phyloP scores from a whole-genome alignment of 1,140 invertebrate genomes.

The Chionoecetes opilio region DNA sequence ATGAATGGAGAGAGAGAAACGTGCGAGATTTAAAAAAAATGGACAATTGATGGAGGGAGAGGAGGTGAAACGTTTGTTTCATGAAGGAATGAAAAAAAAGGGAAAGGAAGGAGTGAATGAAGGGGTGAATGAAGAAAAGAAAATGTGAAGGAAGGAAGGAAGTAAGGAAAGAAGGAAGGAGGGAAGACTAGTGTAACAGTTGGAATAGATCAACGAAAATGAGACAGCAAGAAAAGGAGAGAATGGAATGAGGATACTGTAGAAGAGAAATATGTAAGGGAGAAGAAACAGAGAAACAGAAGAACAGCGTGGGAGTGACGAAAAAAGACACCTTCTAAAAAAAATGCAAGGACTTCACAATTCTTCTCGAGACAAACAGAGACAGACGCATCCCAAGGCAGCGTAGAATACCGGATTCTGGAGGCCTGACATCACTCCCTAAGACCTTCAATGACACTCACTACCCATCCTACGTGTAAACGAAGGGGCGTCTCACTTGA shows the following conservation, averaged over 20 bases:
- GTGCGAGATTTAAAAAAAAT: too few species aligned
- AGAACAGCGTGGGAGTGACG: background rate
- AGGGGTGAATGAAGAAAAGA: too few species aligned
- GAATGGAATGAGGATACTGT: background rate
- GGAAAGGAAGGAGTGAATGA: background rate
- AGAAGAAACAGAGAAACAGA: background rate
- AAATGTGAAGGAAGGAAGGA: background rate
- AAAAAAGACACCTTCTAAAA: constrained; percentile 4
- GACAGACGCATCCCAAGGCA: too few species aligned
- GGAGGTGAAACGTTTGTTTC: background rate
- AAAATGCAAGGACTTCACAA: background rate
- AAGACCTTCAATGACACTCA: too few species aligned
- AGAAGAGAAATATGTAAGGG: background rate
- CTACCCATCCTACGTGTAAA: too few species aligned
- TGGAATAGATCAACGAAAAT: background rate
- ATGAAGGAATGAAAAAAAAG: background rate
- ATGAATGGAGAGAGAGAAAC: background rate
- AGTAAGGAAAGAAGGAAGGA: too few species aligned
- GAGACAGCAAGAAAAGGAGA: background rate
- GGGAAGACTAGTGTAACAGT: background rate
- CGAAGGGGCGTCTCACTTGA: too few species aligned
- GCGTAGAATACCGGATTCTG: too few species aligned
- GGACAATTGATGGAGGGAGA: background rate
- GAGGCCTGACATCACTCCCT: too few species aligned
- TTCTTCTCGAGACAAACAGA: too few species aligned